Conservation (phyloP, 2,888 invertebrate species). For the Dendrolimus pini region DNA sequence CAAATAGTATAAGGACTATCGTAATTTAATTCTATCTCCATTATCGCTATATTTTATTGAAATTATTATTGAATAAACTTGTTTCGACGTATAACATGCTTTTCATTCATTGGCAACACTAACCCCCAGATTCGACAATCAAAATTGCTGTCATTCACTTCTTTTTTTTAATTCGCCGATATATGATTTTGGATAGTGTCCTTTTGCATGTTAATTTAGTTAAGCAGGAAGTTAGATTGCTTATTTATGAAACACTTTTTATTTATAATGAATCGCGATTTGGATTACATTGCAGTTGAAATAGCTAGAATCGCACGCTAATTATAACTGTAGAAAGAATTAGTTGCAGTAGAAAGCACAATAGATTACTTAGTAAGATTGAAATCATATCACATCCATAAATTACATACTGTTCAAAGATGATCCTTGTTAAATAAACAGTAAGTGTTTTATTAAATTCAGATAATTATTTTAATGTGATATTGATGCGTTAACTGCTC, state of each 20-base stretch:
- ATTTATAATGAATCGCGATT: no score
- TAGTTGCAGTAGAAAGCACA: slow-evolving; percentile 5
- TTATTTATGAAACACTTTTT: background rate
- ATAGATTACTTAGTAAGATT: background rate
- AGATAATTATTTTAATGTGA: no score
- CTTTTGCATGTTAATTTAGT: slow-evolving; percentile 64
- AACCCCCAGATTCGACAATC: slow-evolving; percentile 31
- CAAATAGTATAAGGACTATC: slow-evolving; percentile 65
- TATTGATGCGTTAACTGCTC: no score
- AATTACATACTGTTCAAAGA: background rate
- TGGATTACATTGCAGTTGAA: no score
- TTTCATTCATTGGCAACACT: slow-evolving; percentile 67
- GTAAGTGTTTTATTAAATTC: no score
- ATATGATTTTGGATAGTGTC: slow-evolving; percentile 36
- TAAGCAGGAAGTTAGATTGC: slow-evolving; percentile 11
- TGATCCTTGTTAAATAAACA: no score
- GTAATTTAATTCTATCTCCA: slow-evolving; percentile 25
- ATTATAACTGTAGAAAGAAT: slow-evolving; percentile 4
- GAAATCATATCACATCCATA: background rate
- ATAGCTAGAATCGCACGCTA: background rate
- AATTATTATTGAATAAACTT: slow-evolving; percentile 52
- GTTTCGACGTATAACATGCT: slow-evolving; percentile 55
- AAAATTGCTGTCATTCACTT: slow-evolving; percentile 70
- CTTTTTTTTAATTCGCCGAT: slow-evolving; percentile 45
- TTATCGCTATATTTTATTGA: slow-evolving; percentile 40